Evolutionary conservation across 2,888 invertebrate genomes (phyloP).

Genomic region (Dicroscelio sp.): DNA sequence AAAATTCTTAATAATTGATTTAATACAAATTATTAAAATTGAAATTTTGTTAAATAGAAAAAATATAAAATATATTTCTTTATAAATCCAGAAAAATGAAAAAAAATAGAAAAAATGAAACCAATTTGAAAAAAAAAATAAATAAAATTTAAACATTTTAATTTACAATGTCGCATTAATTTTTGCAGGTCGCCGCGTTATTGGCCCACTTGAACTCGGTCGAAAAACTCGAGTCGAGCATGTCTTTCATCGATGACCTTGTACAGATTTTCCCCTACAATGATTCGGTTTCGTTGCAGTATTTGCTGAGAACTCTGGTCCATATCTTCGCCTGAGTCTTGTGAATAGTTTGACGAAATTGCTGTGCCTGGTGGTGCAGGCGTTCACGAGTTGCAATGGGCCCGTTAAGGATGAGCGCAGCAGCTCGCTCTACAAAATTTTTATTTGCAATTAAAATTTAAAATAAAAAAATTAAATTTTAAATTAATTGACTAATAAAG

Average conservation of each 20-base stretch:
- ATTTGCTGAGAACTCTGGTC: conserved; percentile 96
- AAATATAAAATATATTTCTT: too few species aligned
- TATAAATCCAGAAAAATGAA: too few species aligned
- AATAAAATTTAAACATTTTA: background rate
- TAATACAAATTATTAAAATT: too few species aligned
- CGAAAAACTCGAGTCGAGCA: conserved; percentile 92
- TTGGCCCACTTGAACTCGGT: conserved; percentile 94
- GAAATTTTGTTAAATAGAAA: too few species aligned
- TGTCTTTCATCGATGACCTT: conserved; percentile 95
- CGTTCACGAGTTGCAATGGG: conserved; percentile 88
- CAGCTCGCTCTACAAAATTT: conserved; percentile 86
- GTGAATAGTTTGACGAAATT: conserved; percentile 88
- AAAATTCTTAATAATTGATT: too few species aligned
- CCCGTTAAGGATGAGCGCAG: conserved; percentile 80
- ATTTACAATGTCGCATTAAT: background rate
- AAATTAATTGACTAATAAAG: too few species aligned
- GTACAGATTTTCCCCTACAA: conserved; percentile 93
- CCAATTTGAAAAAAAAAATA: too few species aligned
- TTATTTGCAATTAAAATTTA: too few species aligned
- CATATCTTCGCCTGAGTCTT: conserved; percentile 92
- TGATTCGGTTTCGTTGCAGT: conserved; percentile 93
- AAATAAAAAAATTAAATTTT: too few species aligned
- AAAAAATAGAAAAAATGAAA: too few species aligned
- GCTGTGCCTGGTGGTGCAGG: conserved; percentile 89
- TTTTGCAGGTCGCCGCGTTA: conserved; percentile 95